These are phyloP conservation scores for Tangara arthus DNA, from an alignment of 2,797 vertebrate species.

Conservation along the genomic window DNA sequence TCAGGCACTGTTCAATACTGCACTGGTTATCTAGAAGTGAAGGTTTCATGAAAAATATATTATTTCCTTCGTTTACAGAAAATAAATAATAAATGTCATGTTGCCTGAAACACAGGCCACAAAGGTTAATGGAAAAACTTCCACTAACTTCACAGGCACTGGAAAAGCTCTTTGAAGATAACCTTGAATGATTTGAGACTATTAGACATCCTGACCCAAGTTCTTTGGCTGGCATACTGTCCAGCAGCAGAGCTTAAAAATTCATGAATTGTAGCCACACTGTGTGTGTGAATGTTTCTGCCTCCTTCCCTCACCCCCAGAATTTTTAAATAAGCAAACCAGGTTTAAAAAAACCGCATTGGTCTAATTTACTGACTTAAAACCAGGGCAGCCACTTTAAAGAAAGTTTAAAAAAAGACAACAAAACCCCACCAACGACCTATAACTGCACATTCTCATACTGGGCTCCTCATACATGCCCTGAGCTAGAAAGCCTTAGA, in stretches of 20 bases:
- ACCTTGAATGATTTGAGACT: neutral
- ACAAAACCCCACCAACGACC: rapidly evolving
- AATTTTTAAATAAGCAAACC: neutral
- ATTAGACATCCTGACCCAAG: neutral
- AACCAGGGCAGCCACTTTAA: neutral
- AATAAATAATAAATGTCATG: neutral
- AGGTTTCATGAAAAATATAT: neutral
- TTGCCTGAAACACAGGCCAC: neutral
- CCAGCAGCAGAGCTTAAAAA: neutral
- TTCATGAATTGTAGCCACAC: neutral
- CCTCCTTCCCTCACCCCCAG: rapidly evolving
- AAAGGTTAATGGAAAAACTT: neutral
- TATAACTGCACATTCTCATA: neutral
- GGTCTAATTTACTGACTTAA: neutral
- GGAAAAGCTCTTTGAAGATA: neutral
- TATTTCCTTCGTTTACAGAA: neutral
- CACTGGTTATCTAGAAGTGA: neutral
- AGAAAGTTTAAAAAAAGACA: neutral
- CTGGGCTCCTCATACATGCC: rapidly evolving
- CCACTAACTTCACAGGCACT: neutral
- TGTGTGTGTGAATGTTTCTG: neutral
- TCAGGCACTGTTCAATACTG: neutral
- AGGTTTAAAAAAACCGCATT: neutral
- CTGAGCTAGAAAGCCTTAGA: neutral
- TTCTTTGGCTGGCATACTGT: neutral